phyloP scores from a whole-genome alignment of 2,797 vertebrate species.

The Dermochelys coriacea region DNA sequence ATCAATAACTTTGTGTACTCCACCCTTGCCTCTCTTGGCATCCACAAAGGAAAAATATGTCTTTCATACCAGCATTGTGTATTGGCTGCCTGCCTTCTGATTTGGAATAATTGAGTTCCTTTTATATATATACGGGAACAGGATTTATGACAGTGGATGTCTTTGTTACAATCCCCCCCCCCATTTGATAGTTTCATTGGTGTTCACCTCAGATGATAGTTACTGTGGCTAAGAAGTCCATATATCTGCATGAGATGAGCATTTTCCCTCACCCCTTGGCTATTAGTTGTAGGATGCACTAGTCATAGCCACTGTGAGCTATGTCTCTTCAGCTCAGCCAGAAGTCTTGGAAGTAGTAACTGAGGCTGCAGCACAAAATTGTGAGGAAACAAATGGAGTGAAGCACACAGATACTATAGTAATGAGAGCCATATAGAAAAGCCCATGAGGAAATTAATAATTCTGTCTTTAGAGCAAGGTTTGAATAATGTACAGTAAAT shows the following conservation, averaged over 20 bases:
- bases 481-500: too few species aligned
- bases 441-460: too few species aligned
- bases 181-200: rapidly evolving
- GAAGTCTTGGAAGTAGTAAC: neutral
- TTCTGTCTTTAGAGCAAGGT: too few species aligned
- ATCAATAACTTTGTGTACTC: neutral
- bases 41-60: neutral
- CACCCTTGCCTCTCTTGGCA: neutral
- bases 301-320: neutral
- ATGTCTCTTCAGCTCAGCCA: neutral
- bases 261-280: neutral
- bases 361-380: neutral
- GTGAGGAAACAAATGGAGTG: neutral
- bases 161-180: neutral
- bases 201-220: neutral
- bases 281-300: neutral
- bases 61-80: neutral
- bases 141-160: neutral
- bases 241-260: neutral
- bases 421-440: too few species aligned
- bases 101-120: neutral
- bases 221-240: neutral
- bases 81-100: neutral
- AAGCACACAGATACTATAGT: too few species aligned
- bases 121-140: neutral